Conservation (phyloP, 2,797 vertebrate species). For the Spinus olivaceus region DNA sequence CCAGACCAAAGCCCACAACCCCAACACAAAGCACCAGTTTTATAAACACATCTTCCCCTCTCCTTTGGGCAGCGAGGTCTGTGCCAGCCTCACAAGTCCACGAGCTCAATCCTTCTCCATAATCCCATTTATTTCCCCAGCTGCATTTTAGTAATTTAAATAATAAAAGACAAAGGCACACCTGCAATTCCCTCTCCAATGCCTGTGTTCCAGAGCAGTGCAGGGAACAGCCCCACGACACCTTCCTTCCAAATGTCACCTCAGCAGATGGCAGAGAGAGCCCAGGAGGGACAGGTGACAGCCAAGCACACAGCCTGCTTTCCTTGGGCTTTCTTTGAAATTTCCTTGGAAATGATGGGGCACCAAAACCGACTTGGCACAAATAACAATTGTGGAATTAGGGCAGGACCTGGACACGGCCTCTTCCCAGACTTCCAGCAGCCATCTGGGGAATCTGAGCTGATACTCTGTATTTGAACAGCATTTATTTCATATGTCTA, state of each 20-base stretch:
- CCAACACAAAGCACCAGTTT: background rate
- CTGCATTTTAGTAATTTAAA: background rate
- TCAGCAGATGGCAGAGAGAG: background rate
- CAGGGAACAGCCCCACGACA: background rate
- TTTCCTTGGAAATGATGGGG: background rate
- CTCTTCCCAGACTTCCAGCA: background rate
- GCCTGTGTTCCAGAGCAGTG: rapidly evolving
- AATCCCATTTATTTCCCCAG: background rate
- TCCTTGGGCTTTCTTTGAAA: background rate
- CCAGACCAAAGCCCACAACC: background rate
- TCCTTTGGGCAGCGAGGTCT: background rate
- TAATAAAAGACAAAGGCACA: background rate
- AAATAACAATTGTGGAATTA: background rate
- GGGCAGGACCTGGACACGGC: background rate
- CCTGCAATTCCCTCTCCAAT: background rate
- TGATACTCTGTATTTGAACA: background rate
- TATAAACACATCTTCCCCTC: rapidly evolving
- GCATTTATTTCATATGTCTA: background rate
- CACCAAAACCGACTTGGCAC: background rate
- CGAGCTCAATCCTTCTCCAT: background rate
- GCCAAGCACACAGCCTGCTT: background rate
- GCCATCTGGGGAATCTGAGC: background rate
- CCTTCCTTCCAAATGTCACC: background rate
- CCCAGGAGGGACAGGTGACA: background rate
- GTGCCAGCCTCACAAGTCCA: background rate